Evolutionary conservation across 2,888 invertebrate genomes (phyloP).

Genomic region (Drosophila emarginata): DNA sequence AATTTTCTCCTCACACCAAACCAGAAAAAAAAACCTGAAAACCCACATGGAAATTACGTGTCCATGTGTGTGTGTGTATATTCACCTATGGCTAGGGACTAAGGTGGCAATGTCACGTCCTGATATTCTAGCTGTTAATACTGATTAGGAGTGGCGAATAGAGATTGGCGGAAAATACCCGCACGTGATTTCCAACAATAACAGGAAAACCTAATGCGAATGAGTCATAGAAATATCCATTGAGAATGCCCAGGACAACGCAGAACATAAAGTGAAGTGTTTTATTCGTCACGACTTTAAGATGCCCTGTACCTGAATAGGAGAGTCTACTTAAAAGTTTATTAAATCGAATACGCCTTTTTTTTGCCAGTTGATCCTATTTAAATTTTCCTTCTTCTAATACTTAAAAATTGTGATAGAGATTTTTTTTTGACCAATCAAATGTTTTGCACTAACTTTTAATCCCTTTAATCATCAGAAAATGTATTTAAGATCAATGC

Average conservation of each 20-base stretch:
- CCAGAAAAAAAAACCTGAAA: slow-evolving; percentile 37
- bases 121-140: slow-evolving; percentile 42
- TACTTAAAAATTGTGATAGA: no score
- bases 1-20: slow-evolving; percentile 33
- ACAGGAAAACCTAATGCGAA: slow-evolving; percentile 52
- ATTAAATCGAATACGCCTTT: no score
- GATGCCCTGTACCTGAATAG: background rate
- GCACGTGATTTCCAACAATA: slow-evolving; percentile 74
- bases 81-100: slow-evolving; percentile 1
- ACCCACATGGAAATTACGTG: slow-evolving; percentile 61
- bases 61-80: slow-evolving; percentile 24
- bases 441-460: no score
- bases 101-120: slow-evolving; percentile 54
- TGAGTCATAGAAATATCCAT: slow-evolving; percentile 56
- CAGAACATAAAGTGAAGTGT: slow-evolving; percentile 46
- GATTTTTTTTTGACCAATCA: no score
- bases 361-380: no score
- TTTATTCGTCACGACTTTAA: background rate
- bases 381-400: no score
- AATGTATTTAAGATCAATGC: no score
- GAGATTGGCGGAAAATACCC: slow-evolving; percentile 64
- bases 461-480: background rate
- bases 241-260: slow-evolving; percentile 50
- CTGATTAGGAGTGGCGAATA: slow-evolving; percentile 53
- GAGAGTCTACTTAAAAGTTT: background rate